Percentiles rank a stretch among this genome's conserved stretches.
Conservation (phyloP, 2,113 vertebrate genomes). For the Malurus elegans region DNA sequence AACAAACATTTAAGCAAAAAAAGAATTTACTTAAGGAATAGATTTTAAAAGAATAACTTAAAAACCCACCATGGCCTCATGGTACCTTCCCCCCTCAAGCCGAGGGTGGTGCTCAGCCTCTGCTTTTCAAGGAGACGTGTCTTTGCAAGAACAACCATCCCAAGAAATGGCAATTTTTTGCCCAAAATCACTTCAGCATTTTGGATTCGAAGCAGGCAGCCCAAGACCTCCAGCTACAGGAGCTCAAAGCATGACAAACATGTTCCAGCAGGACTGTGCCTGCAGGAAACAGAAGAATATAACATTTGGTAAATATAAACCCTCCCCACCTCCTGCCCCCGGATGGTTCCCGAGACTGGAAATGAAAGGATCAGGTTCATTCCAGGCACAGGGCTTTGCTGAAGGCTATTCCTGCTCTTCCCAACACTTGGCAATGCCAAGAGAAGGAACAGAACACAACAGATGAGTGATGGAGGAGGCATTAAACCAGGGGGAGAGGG, state of each 20-base stretch:
- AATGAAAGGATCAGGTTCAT: not conserved
- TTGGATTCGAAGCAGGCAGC: not conserved
- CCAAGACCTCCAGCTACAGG: not conserved
- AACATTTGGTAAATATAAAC: not conserved
- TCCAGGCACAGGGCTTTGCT: not conserved
- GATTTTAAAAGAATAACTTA: not conserved
- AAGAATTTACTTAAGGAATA: not conserved
- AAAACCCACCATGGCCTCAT: not conserved
- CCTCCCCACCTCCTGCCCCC: not conserved
- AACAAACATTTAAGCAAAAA: not conserved
- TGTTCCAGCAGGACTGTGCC: not conserved
- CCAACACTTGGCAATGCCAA: not conserved
- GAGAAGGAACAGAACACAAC: not conserved
- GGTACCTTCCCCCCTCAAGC: not conserved
- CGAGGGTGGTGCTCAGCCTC: not conserved
- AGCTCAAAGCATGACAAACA: not conserved
- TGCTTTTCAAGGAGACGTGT: not conserved
- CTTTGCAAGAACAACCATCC: not conserved
- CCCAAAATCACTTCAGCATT: not conserved
- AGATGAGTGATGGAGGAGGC: not conserved
- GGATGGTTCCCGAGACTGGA: not conserved
- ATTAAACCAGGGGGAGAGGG: not conserved
- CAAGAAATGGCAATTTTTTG: not conserved
- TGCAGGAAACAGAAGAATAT: not conserved
- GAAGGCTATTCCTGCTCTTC: not conserved